These are phyloP conservation scores for Psophia crepitans DNA, from an alignment of 2,113 vertebrate genomes.

Conservation along the genomic window DNA sequence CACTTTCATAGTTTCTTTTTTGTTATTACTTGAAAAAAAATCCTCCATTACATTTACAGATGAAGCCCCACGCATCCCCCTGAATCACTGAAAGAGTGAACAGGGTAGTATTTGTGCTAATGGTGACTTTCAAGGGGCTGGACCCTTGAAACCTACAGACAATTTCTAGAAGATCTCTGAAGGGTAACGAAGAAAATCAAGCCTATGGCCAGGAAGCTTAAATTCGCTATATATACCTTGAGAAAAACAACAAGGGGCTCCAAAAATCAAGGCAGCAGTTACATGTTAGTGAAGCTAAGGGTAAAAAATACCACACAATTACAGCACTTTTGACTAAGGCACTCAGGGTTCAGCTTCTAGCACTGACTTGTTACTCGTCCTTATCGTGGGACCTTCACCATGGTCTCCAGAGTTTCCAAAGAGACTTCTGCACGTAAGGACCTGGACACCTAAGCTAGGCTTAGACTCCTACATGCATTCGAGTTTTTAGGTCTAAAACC, in stretches of 20 bases:
- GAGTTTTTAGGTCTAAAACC: neutral
- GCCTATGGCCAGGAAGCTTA: neutral
- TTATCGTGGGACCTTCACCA: neutral
- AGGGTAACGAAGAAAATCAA: neutral
- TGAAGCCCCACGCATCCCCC: neutral
- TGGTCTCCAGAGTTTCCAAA: neutral
- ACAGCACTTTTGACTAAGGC: neutral
- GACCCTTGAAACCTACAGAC: neutral
- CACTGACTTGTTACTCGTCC: neutral
- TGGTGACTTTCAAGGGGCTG: neutral
- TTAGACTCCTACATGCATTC: neutral
- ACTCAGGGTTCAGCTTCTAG: neutral
- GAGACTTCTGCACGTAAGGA: neutral
- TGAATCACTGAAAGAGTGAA: neutral
- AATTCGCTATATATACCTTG: neutral
- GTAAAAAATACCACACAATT: neutral
- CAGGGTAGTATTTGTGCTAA: neutral
- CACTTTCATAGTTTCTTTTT: neutral
- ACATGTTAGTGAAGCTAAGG: neutral
- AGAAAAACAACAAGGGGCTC: neutral
- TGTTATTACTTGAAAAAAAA: neutral
- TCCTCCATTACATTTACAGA: neutral
- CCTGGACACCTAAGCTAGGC: neutral
- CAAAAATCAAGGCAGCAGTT: neutral
- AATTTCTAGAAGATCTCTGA: neutral